Base-by-base conservation (phyloP, 2,888 invertebrate species). In the Dicyrtomina minuta region DNA sequence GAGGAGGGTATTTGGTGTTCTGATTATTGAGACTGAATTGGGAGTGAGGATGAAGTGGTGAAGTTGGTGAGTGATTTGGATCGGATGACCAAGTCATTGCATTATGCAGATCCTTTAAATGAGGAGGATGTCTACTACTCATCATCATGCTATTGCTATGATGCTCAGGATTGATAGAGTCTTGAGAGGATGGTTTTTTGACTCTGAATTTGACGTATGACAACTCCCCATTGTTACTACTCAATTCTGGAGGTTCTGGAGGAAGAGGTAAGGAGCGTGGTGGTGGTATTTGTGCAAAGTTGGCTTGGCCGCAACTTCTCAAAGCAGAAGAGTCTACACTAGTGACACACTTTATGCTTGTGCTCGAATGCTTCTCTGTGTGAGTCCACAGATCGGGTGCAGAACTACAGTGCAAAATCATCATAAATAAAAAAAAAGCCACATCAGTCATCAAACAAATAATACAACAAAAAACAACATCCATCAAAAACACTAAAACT, bases 391-490 rank as follows among this genome's bases (percentile, higher is more conserved):
- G 41, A 49, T 65, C 68, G 27, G 60, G 51, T 39, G 60, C 68
- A 61, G 71, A 68, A 68, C 71, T 71, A 65, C 71, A 46, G 60
- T 66, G 44, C 60, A 60, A 64, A 60, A 61, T 66, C 56, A 56
- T 41, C 56, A 66, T 33, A 56, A 62, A 22, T 15, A 65, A 51
- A 65, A 41, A 15, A 46, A 46, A 46, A 46, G 20, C 46, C 4
- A 6, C 46, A 46, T 46, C 46, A 46, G 46, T 17, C 15, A 53
- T 26, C 58, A 66, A 66, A 44, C 56, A 66, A 17, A 62, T 20
- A 20, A 55, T 15, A 13, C 6, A 8, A 55, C 33, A 33, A 33
- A 24, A 51, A 27, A 26, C 20, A 46, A 64, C n/a, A 24, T 17
- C 17, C 6, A 24, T 24, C 24, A 20, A 33, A 5, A 33, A 3